Evolutionary conservation across 2,888 invertebrate species (phyloP), one percentile per base, ranked within the genome.

Genomic region (Ennomos erosarius): DNA sequence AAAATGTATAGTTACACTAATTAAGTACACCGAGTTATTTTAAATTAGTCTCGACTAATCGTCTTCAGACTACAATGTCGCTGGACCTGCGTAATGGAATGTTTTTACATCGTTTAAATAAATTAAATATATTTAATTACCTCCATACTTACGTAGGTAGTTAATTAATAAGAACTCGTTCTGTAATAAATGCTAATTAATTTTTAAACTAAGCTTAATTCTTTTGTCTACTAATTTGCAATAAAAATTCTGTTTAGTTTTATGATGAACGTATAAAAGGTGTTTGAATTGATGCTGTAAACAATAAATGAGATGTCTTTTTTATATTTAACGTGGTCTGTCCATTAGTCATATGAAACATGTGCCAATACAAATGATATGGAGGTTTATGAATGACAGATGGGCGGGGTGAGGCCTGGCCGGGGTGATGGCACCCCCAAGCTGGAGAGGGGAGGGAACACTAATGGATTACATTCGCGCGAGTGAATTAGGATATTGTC

Each of bases 401-500:
- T 85, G 84, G 82, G 74, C 13, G 65, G 67, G 54, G 50, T 36
- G 62, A 48, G 42, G 40, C 38, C 39, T 42, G 43, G 59, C 33
- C 72, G 69, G 66, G 43, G 73, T 46, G 61, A 51, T 68, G 61
- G 58, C 65, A 58, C 62, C 69, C 73, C 73, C 69, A n/a, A 26
- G 36, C 45, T 8, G 44, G 40, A 8, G 71, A 67, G 72, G 73
- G 72, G 69, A 75, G 79, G 82, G 81, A 73, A 78, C 82, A 86
- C 90, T 92, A 91, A 92, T 92, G 92, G 91, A 92, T 92, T 92
- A 92, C 91, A 88, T 84, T 88, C 88, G 87, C 87, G 88, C 89
- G 85, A 88, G 87, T 91, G 91, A 91, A 92, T 92, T 91, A 92
- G 91, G 90, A 92, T 90, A 91, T 90, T 91, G 92, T 91, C 89